Base-by-base conservation (phyloP, 2,113 vertebrate genomes). In the Psittacula cyanocephala region DNA sequence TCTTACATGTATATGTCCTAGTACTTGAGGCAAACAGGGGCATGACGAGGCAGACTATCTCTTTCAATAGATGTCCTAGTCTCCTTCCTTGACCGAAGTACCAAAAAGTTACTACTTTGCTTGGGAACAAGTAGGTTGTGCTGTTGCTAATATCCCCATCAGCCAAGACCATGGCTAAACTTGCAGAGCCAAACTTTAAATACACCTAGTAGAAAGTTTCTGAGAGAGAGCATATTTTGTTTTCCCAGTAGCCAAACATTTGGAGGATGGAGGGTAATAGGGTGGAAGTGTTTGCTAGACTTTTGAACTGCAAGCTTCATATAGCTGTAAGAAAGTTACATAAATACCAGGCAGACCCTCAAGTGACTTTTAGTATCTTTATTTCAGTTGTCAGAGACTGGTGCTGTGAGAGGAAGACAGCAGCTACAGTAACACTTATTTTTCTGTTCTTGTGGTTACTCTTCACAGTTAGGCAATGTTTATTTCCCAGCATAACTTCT, bases 381-480 rank as follows among this genome's bases (percentile, higher is more conserved):
- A 29, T 81, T 94, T 81, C 50, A 67, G 53, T 72, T 85, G 62
- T 55, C 20, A 35, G 28, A 50, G 59, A 52, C 43, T 39, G 64
- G 53, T 52, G 74, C 55, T 87, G 87, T 81, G 86, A 62, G 46
- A 86, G 70, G 44, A n/a, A 91, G 77, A 67, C 77, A 82, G 62
- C 90, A 86, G 90, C 90, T 96, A 94, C 91, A 78, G 47, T 46
- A 65, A 41, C 35, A 46, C 62, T 50, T 97, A 93, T 94, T 97
- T 96, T 97, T 93, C 83, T 96, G 71, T 96, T 96, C 95, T 96
- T 98, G 98, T 97, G 98, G 98, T 98, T 98, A 96, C 90, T 92
- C 68, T 83, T 78, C 23, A 47, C 96, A 92, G 96, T 98, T 98
- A 96, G 93, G 98, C 98, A 98, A 98, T 95, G 95, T 97, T 97